A percentile compares a stretch with the other conserved stretches of the same genome.
phyloP scores from a whole-genome alignment of 2,888 invertebrate genomes.

The Dichetophora obliterata region DNA sequence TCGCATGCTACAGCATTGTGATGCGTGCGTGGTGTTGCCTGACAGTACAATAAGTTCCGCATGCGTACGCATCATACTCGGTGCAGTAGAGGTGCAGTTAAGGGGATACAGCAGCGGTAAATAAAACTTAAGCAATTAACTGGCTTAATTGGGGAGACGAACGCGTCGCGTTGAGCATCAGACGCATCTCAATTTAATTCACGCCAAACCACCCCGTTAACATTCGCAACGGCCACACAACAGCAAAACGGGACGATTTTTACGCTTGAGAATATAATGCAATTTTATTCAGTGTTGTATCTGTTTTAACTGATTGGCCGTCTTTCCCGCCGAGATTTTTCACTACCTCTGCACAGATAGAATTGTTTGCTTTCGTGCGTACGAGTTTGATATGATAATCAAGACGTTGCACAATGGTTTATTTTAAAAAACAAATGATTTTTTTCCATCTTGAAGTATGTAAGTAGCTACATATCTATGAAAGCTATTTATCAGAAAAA shows the following conservation, averaged over 20 bases:
- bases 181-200: conserved; percentile 20
- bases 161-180: background rate
- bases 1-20: background rate
- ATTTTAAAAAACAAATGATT: too few species aligned
- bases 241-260: background rate
- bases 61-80: conserved; percentile 1
- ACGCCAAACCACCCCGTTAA: background rate
- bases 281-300: background rate
- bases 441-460: too few species aligned
- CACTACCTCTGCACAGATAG: background rate
- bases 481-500: too few species aligned
- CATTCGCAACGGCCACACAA: background rate
- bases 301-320: background rate
- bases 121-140: background rate
- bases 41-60: conserved; percentile 5
- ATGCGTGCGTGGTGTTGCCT: background rate
- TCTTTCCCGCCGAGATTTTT: background rate
- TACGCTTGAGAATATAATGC: background rate
- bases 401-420: background rate
- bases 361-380: conserved; percentile 20
- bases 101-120: background rate
- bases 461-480: too few species aligned
- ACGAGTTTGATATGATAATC: conserved; percentile 11
- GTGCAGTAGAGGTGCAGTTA: background rate
- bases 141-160: conserved; percentile 2